Evolutionary conservation across 2,888 invertebrate genomes (phyloP).

Genomic region (Eupeodes luniger): DNA sequence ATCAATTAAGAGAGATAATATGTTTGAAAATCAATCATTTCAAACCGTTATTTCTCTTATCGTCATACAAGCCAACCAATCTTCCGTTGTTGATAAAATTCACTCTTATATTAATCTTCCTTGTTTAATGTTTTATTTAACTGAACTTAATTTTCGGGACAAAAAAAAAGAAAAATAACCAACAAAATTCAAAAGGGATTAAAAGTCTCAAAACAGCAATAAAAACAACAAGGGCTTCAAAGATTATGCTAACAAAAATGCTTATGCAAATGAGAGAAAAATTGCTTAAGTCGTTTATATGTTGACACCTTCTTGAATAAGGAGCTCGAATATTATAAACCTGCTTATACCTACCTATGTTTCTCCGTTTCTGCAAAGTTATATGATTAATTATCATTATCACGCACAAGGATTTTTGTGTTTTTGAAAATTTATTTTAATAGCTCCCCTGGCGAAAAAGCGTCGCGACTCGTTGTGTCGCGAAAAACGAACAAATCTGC

Average conservation of each 20-base stretch:
- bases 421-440: conserved; percentile 75
- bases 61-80: not conserved
- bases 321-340: conserved; percentile 12
- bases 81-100: not conserved
- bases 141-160: not conserved
- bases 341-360: not conserved
- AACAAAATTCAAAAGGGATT: conserved; percentile 71
- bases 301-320: conserved; percentile 77
- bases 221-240: conserved; percentile 66
- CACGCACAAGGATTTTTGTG: conserved; percentile 62
- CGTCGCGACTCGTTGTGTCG: conserved; percentile 26
- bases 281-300: conserved; percentile 77
- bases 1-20: not conserved
- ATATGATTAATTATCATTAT: conserved; percentile 75
- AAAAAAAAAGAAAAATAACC: conserved; percentile 22
- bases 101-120: not conserved
- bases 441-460: conserved; percentile 72
- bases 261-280: conserved; percentile 78
- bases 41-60: not conserved
- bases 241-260: conserved; percentile 76
- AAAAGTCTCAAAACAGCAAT: conserved; percentile 73
- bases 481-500: conserved; percentile 59
- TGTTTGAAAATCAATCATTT: not conserved
- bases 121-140: not conserved
- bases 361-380: conserved; percentile 34